Evolutionary conservation across 2,113 vertebrate genomes (phyloP).

Genomic region (Notarius lentiginosus): DNA sequence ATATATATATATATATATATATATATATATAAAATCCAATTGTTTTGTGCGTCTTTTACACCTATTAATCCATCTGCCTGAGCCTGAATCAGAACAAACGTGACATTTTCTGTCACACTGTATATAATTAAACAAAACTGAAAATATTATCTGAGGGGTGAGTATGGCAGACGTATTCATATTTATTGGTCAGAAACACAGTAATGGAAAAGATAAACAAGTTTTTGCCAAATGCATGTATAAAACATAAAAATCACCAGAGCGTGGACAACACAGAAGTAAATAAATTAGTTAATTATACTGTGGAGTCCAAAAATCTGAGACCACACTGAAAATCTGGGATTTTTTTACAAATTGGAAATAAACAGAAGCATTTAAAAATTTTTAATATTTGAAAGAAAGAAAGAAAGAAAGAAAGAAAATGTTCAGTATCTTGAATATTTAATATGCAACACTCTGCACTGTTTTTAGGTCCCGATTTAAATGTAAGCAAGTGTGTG

Average conservation of each 20-base stretch:
- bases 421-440: neutral
- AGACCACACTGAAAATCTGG: neutral
- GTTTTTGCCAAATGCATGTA: neutral
- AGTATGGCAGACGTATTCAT: neutral
- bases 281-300: neutral
- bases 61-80: neutral
- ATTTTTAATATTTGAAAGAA: neutral
- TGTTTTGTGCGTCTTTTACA: neutral
- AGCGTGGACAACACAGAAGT: neutral
- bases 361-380: neutral
- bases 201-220: neutral
- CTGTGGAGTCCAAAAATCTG: neutral
- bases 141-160: neutral
- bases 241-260: neutral
- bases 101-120: neutral
- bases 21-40: constrained; percentile 6
- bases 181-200: neutral
- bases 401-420: neutral
- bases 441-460: neutral
- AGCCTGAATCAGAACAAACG: neutral
- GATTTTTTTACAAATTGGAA: neutral
- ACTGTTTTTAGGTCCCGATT: neutral
- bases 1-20: too few species aligned
- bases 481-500: neutral
- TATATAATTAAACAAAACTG: neutral